Evolutionary conservation across 2,888 invertebrate species (phyloP), one percentile per base, ranked within the genome.

Genomic region (Magallana nippona): DNA sequence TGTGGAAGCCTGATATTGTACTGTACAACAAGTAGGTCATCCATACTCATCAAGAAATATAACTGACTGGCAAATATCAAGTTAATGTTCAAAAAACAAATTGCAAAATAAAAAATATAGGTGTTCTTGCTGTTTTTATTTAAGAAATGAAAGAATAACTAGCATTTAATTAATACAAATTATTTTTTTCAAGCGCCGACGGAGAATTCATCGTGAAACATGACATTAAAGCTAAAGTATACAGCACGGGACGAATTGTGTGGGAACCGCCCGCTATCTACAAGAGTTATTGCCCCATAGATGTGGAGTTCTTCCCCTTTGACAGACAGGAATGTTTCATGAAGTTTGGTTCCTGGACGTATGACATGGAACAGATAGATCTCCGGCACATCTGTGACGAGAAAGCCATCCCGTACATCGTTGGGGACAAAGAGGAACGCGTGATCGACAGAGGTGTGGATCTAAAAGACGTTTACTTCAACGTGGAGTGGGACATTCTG

Each of bases 181-280:
- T 27, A 27, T 82, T 83, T 56, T 92, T 95, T 87, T 92, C 77
- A 95, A 99, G 99, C 95, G 99, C 99, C 93, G 99, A 99, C 95
- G 99, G 99, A 84, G 99, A 99, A 95, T 99, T 99, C 95, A 99
- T 99, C 95, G 99, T 99, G 86, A 97, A 99, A 90, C 99, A 99
- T 95, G 98, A 99, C 95, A 98, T 99, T 82, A 99, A 99, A 96
- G 98, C 99, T 55, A 96, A 99, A 86, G 98, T 99, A 92, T 98
- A 98, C 95, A 97, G 98, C n/a, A 97, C 97, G 90, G 99, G 99
- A 57, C 97, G 98, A 95, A 93, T 99, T 55, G 95, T 99, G 78
- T 99, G 99, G 99, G 98, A 99, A 62, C 99, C 99, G 10, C 99
- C 99, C 77, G 99, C 99, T 84, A 99, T 99, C 94, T 99, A 99